These are phyloP conservation scores for Drosophila punjabiensis DNA, from an alignment of 1,140 invertebrate genomes.

Conservation along the genomic window DNA sequence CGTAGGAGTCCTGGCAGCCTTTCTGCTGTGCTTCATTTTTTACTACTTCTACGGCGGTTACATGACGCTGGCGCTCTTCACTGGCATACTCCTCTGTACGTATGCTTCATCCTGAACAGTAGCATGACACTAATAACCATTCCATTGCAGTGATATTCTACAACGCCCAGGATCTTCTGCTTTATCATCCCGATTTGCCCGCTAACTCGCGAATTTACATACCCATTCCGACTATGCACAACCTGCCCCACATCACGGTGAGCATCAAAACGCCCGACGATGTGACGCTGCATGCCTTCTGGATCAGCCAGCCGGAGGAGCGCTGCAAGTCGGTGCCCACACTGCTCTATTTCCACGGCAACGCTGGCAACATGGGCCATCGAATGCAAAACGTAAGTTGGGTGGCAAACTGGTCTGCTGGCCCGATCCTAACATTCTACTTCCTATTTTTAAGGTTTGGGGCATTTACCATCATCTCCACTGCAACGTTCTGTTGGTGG, in stretches of 20 bases:
- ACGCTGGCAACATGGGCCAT: conserved; percentile 98
- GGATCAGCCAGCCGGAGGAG: conserved; percentile 92
- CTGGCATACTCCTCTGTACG: conserved; percentile 89
- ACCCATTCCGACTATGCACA: conserved; percentile 92
- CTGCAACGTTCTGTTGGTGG: conserved; percentile 95
- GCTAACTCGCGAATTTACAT: conserved; percentile 94
- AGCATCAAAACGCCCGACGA: conserved; percentile 92
- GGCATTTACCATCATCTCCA: conserved; percentile 92
- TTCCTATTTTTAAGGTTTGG: conserved; percentile 79
- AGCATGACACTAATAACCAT: background rate
- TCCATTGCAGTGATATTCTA: conserved; percentile 90
- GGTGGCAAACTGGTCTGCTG: background rate
- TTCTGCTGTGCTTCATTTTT: conserved; percentile 87
- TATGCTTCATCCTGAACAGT: conserved; percentile 20
- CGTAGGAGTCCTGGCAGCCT: conserved; percentile 61
- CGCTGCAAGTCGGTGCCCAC: conserved; percentile 90
- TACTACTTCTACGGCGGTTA: conserved; percentile 94
- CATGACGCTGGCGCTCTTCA: conserved; percentile 89
- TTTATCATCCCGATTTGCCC: conserved; percentile 96
- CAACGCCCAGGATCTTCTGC: conserved; percentile 92
- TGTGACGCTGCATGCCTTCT: conserved; percentile 93
- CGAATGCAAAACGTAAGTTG: conserved; percentile 89
- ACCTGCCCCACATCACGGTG: conserved; percentile 91
- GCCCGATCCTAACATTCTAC: background rate
- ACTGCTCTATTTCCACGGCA: conserved; percentile 96